These are phyloP conservation scores for Dorcus parallelipipedus DNA, from an alignment of 2,888 invertebrate species.

Conservation along the genomic window DNA sequence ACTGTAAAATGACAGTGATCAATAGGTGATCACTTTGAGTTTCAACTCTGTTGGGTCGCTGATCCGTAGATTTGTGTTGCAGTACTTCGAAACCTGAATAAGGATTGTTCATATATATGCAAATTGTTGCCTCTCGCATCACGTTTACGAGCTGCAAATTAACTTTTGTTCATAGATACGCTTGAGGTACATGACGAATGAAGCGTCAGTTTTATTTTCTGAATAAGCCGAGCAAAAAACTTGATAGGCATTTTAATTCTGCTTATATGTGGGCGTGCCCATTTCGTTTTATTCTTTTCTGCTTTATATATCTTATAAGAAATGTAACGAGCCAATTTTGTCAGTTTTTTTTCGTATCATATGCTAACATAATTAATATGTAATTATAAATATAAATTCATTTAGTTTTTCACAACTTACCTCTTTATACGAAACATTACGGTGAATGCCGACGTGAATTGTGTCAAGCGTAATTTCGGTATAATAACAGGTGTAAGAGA, in stretches of 20 bases:
- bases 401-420: no score
- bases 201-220: slow-evolving; percentile 21
- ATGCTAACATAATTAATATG: no score
- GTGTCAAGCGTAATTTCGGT: slow-evolving; percentile 15
- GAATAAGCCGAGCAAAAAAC: neutral
- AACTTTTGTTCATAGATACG: slow-evolving; percentile 17
- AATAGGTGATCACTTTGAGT: slow-evolving; percentile 22
- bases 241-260: no score
- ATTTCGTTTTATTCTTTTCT: no score
- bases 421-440: no score
- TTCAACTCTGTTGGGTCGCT: slow-evolving; percentile 18
- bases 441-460: neutral
- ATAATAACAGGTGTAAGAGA: slow-evolving; percentile 19
- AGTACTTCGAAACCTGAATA: slow-evolving; percentile 17
- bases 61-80: slow-evolving; percentile 16
- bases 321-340: no score
- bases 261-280: no score
- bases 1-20: slow-evolving; percentile 25
- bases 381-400: no score
- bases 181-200: slow-evolving; percentile 23
- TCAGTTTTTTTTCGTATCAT: no score
- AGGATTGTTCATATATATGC: slow-evolving; percentile 29
- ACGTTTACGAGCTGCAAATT: slow-evolving; percentile 16
- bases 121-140: slow-evolving; percentile 24
- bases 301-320: no score